Conservation (phyloP, 2,888 invertebrate genomes). For the Iselma pallidipennis region DNA sequence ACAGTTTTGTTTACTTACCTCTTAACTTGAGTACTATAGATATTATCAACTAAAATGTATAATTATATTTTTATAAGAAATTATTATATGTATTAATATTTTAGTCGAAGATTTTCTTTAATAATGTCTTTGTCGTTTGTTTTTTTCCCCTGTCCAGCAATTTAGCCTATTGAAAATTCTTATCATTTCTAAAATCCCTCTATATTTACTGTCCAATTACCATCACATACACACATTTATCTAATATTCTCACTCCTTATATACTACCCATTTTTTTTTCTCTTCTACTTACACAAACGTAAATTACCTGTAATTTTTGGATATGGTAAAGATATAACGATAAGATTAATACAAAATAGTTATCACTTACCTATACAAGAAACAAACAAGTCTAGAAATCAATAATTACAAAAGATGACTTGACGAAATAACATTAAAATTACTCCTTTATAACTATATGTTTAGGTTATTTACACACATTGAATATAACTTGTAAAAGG, state of each 20-base stretch:
- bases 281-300: neutral
- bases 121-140: neutral
- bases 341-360: neutral
- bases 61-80: too few relatives aligned
- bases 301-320: neutral
- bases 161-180: neutral
- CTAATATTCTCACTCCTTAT: neutral
- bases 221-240: neutral
- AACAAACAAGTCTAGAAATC: conserved; percentile 17
- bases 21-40: too few relatives aligned
- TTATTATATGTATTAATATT: too few relatives aligned
- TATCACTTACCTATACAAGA: conserved; percentile 3
- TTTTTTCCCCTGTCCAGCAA: neutral
- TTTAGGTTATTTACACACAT: conserved; percentile 24
- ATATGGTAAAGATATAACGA: neutral
- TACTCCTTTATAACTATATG: conserved; percentile 21
- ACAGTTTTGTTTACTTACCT: too few relatives aligned
- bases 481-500: conserved; percentile 17
- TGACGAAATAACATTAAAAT: conserved; percentile 27
- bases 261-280: too few relatives aligned
- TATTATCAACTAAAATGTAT: too few relatives aligned
- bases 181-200: neutral
- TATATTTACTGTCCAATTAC: neutral
- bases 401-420: conserved; percentile 34
- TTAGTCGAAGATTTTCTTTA: neutral